Conservation (phyloP, 2,888 invertebrate species). For the Heliconius cydno region DNA sequence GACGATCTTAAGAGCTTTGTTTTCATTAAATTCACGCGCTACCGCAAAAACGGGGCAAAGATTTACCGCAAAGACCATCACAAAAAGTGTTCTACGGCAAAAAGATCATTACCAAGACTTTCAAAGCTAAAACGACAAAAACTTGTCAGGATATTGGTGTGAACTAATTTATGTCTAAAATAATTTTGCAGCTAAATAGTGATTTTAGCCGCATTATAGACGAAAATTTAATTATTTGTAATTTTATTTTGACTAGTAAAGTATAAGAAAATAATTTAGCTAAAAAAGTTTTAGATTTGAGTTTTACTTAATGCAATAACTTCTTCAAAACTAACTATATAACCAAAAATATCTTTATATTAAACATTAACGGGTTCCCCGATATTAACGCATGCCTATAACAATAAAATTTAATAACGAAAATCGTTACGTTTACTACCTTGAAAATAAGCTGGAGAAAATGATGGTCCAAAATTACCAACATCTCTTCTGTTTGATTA, state of each 20-base stretch:
- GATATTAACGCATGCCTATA: not conserved
- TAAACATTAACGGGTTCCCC: not conserved
- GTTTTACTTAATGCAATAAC: not conserved
- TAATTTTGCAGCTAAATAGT: not conserved
- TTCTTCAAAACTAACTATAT: not conserved
- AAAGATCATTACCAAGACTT: constrained; percentile 30
- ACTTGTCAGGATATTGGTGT: constrained; percentile 24
- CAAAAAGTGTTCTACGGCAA: constrained; percentile 32
- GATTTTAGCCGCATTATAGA: not conserved
- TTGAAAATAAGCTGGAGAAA: not conserved
- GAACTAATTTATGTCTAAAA: constrained; percentile 14
- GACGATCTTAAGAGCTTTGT: constrained; percentile 23
- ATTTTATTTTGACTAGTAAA: not conserved
- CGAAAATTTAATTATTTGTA: not conserved
- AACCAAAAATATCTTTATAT: not conserved
- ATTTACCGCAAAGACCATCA: constrained; percentile 11
- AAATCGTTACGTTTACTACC: not conserved
- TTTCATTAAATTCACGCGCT: constrained; percentile 31
- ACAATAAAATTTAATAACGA: not conserved
- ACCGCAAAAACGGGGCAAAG: constrained; percentile 17
- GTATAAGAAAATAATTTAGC: too few species aligned
- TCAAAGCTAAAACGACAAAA: constrained; percentile 28
- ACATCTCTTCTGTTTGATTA: not conserved
- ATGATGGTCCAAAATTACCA: not conserved
- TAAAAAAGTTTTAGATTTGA: too few species aligned